Base-by-base conservation (phyloP, 2,797 vertebrate species). In the Sebastes taczanowskii region DNA sequence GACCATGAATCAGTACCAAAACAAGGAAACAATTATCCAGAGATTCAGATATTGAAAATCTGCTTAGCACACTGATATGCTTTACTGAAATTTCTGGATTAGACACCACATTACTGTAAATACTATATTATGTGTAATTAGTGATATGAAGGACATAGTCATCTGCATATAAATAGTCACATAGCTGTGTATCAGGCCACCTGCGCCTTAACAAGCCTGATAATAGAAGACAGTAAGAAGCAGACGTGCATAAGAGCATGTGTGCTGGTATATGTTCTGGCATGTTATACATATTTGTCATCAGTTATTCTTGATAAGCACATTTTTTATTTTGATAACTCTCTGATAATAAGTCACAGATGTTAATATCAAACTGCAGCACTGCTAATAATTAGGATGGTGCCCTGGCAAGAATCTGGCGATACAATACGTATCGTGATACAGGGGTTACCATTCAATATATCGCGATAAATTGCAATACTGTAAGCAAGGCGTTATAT, bases 81-180 rank as follows among this genome's bases (percentile, higher is more conserved):
- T 71, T 61, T 23, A 30, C 11, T 35, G 2, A 59, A 13, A 34
- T n/a, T 20, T 29, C 4, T 23, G 10, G 6, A 38, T 65, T 1
- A 4, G 16, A 25, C 16, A 42, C 53, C 46, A 11, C 1, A 2
- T 30, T 42, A 42, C 56, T 20, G 49, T 52, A 52, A 52, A 62
- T 20, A 3, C 10, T 25, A 13, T 9, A 30, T 42, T 14, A 49
- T 38, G 16, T 53, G 18, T 72, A 2, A 11, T 55, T 59, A 55
- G 29, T 67, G 3, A 67, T 30, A 20, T 46, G 7, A 46, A 46
- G 49, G 49, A 9, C 49, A n/a, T n/a, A 52, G 49, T 55, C 75
- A 42, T 87, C 75, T 73, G 78, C 85, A 73, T 81, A 81, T 23
- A 69, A 55, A 30, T 2, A 2, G 7, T 59, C 7, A 59, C 30